Evolutionary conservation across 1,140 invertebrate genomes (phyloP).

Genomic region (Diploscapter pachys): DNA sequence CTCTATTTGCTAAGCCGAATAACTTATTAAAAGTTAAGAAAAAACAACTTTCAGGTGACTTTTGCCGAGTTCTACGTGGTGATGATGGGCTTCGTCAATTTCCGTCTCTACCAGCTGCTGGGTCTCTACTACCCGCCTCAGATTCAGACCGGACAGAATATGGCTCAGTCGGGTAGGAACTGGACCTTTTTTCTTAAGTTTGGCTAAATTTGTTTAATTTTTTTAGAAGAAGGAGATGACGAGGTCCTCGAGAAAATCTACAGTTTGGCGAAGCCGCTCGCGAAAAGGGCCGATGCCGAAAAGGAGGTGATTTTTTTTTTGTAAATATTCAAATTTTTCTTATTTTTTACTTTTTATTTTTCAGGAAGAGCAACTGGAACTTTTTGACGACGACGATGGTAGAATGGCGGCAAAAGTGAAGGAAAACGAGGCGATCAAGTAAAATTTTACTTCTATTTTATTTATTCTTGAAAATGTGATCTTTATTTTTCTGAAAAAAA

Average conservation of each 20-base stretch:
- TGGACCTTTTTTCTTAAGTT: too few relatives aligned
- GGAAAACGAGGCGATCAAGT: constrained; percentile 29
- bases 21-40: neutral
- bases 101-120: constrained; percentile 79
- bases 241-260: constrained; percentile 44
- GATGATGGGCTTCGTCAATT: constrained; percentile 91
- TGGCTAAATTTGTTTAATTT: neutral
- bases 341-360: neutral
- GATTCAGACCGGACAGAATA: constrained; percentile 62
- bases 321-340: neutral
- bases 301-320: constrained; percentile 1
- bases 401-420: constrained; percentile 45
- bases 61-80: constrained; percentile 96
- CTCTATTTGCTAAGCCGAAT: too few relatives aligned
- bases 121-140: constrained; percentile 92
- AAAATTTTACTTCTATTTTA: neutral
- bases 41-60: constrained; percentile 67
- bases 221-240: constrained; percentile 38
- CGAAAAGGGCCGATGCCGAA: constrained; percentile 24
- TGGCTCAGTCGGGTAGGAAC: constrained; percentile 8
- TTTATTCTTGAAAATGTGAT: neutral
- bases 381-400: constrained; percentile 54
- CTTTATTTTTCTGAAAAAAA: neutral
- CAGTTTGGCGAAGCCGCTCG: constrained; percentile 46
- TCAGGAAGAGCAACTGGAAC: constrained; percentile 33